These are phyloP conservation scores for Micromys minutus DNA, from an alignment of 2,113 vertebrate genomes.

Conservation along the genomic window DNA sequence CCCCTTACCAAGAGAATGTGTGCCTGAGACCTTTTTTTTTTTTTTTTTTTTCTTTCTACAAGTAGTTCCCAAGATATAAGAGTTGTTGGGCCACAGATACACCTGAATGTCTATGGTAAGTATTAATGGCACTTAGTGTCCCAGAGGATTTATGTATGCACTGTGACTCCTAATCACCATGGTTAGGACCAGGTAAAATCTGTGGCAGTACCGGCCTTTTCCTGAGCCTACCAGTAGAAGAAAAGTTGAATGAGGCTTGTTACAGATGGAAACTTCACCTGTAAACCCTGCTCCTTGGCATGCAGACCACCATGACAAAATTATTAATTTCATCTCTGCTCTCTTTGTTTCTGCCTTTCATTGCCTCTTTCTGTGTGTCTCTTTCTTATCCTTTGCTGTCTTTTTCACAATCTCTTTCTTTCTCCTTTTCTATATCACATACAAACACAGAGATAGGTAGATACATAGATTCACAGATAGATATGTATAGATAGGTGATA, in stretches of 20 bases:
- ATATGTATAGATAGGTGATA: too few species aligned
- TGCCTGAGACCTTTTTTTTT: too few species aligned
- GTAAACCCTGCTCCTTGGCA: neutral
- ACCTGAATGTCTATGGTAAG: neutral
- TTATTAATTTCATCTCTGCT: neutral
- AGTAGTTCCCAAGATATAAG: too few species aligned
- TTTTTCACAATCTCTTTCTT: neutral
- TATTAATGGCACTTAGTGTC: accelerated
- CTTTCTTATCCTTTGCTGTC: neutral
- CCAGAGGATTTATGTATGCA: accelerated
- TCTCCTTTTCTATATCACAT: neutral
- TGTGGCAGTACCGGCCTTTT: neutral
- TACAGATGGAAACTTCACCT: too few species aligned
- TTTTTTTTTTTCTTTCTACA: too few species aligned
- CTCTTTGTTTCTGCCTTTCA: neutral
- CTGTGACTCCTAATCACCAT: too few species aligned
- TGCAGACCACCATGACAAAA: neutral
- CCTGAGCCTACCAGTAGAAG: neutral
- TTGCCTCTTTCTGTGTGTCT: neutral
- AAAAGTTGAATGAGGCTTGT: neutral
- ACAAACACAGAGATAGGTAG: neutral
- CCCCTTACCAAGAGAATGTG: too few species aligned
- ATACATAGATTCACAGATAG: too few species aligned
- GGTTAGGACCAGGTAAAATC: neutral
- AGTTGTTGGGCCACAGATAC: neutral